phyloP scores from a whole-genome alignment of 2,888 invertebrate genomes.

The Adelognathus sp. region DNA sequence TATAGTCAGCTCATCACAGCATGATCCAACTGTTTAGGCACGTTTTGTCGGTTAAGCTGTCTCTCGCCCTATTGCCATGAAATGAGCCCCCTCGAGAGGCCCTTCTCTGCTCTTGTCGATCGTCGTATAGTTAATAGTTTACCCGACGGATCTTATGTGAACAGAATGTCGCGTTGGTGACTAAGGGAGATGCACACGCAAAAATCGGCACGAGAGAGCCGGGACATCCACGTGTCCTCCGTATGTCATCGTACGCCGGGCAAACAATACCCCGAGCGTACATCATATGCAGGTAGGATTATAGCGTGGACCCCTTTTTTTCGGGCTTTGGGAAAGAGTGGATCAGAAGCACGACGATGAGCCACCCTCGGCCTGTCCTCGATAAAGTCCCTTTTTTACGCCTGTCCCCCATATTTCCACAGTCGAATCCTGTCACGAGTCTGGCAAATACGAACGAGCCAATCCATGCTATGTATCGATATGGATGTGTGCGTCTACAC shows the following conservation, averaged over 20 bases:
- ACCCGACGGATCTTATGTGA: slow-evolving; percentile 38
- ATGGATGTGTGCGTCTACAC: neutral
- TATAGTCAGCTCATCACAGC: slow-evolving; percentile 44
- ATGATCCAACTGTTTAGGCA: slow-evolving; percentile 65
- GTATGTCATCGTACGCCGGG: slow-evolving; percentile 71
- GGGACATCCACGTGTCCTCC: slow-evolving; percentile 62
- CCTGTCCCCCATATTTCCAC: slow-evolving; percentile 52
- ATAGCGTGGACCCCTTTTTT: slow-evolving; percentile 77
- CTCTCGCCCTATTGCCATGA: slow-evolving; percentile 33
- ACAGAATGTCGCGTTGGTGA: slow-evolving; percentile 42
- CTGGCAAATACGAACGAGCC: slow-evolving; percentile 20
- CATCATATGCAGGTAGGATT: slow-evolving; percentile 81
- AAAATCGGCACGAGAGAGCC: slow-evolving; percentile 38
- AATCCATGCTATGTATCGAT: neutral
- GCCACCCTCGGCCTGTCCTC: slow-evolving; percentile 64
- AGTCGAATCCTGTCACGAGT: slow-evolving; percentile 44
- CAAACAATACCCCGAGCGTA: slow-evolving; percentile 74
- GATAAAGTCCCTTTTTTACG: slow-evolving; percentile 66
- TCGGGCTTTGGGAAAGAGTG: slow-evolving; percentile 69
- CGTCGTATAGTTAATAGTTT: neutral
- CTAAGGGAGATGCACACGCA: slow-evolving; percentile 45
- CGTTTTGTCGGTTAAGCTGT: slow-evolving; percentile 64
- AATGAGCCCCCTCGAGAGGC: slow-evolving; percentile 25
- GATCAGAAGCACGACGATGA: slow-evolving; percentile 44
- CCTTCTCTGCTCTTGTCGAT: too few relatives aligned